Evolutionary conservation across 2,113 vertebrate species (phyloP), one percentile per base, ranked within the genome.

Genomic region (Drymodes brunneopygia): DNA sequence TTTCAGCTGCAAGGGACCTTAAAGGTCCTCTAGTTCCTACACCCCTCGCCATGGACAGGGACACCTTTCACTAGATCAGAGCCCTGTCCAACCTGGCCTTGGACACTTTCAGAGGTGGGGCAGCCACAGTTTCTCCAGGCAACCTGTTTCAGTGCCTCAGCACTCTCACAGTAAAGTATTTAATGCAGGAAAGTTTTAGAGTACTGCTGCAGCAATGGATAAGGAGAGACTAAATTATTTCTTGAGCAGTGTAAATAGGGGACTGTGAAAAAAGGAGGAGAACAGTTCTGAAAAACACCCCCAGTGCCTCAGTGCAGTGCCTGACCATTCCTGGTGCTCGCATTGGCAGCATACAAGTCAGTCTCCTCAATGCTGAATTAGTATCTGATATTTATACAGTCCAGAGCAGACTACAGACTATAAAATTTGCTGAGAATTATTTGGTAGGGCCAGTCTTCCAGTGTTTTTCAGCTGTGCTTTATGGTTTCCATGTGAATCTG

Each of bases 401-500:
- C 75, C 67, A 92, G 84, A 93, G 35, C 50, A 87, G 57, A 51
- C 58, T 81, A 21, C 58, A 87, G 77, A 17, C 66, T 85, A 11
- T 85, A 61, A 90, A 95, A 88, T 35, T 54, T 82, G 47, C 66
- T 85, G 71, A 70, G 77, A 87, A 77, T 94, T 85, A 47, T 86
- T 94, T 93, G 54, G 35, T 73, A 83, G 66, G 50, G 45, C 66
- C 35, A 66, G 28, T 92, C 27, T 88, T 86, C 38, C 33, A n/a
- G 77, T n/a, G n/a, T 58, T 88, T 72, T 65, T 82, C 47, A 69
- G 60, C 38, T 90, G 58, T 1, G 0, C 65, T 80, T 90, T 86
- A 86, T 73, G 36, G 33, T 57, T 95, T 93, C 92, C 87, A 24
- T 88, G 64, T 86, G 67, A 92, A 92, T 94, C 35, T 73, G 70